Evolutionary conservation across 35 echinoderm and acorn worm genomes (phyloP).

Genomic region (Patiria miniata): DNA sequence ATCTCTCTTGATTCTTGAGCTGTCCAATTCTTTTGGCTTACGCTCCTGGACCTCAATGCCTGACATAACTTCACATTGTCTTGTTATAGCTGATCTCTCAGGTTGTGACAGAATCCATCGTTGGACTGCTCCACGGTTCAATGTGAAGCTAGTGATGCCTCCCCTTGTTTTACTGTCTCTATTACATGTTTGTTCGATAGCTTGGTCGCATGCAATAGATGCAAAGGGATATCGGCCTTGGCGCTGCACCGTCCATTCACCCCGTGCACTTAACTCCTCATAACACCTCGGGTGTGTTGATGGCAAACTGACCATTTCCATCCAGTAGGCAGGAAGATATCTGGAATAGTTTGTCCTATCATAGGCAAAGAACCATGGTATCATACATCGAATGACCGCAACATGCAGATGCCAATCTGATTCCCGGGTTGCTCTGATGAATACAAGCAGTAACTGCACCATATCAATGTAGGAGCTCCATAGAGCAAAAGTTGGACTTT

Average conservation of each 20-base stretch:
- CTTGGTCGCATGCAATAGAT: constrained; percentile 47
- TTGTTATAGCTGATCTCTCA: constrained; percentile 61
- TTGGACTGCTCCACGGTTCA: constrained; percentile 46
- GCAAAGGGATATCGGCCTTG: constrained; percentile 53
- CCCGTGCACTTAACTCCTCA: constrained; percentile 12
- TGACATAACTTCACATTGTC: constrained; percentile 65
- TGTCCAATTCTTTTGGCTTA: neutral
- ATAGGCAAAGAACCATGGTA: constrained; percentile 83
- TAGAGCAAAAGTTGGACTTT: neutral
- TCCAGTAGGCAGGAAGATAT: constrained; percentile 65
- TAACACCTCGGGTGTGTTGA: constrained; percentile 53
- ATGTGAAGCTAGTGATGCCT: constrained; percentile 59
- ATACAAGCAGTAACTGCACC: constrained; percentile 13
- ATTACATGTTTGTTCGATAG: constrained; percentile 71
- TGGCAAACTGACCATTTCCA: constrained; percentile 59
- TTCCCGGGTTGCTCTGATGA: constrained; percentile 26
- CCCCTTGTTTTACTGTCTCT: constrained; percentile 64
- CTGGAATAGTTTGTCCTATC: constrained; percentile 66
- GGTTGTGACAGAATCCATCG: constrained; percentile 68
- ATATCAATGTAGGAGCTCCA: constrained; percentile 23
- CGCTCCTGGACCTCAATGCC: neutral
- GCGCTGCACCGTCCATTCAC: constrained; percentile 50
- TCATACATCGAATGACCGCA: constrained; percentile 33
- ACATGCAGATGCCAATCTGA: constrained; percentile 23
- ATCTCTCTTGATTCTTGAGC: neutral